phyloP scores from a whole-genome alignment of 1,140 invertebrate genomes.

The Rhizoglyphus robini region DNA sequence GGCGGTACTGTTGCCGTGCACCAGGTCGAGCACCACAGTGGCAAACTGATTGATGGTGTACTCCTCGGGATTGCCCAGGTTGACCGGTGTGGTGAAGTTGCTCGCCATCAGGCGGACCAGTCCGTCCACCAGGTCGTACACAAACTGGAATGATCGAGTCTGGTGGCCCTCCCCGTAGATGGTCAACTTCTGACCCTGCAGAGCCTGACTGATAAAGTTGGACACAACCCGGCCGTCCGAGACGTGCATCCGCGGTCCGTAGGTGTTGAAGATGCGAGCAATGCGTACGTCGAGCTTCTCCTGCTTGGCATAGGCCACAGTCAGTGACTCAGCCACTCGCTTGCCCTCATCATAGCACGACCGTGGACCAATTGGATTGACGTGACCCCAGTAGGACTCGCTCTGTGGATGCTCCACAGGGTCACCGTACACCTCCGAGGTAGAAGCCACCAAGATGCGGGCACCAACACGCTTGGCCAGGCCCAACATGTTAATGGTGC shows the following conservation, averaged over 20 bases:
- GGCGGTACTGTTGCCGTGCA: constrained; percentile 32
- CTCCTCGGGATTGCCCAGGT: constrained; percentile 96
- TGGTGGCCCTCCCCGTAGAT: constrained; percentile 92
- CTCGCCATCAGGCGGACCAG: constrained; percentile 82
- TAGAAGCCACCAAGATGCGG: constrained; percentile 86
- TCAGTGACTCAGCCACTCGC: constrained; percentile 86
- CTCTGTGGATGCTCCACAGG: constrained; percentile 90
- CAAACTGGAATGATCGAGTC: constrained; percentile 95
- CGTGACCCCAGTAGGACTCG: constrained; percentile 95
- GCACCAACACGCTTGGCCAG: constrained; percentile 86
- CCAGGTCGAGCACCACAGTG: constrained; percentile 62
- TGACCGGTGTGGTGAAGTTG: constrained; percentile 83
- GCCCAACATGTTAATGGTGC: constrained; percentile 96
- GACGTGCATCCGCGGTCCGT: constrained; percentile 98
- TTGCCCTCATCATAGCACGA: constrained; percentile 99
- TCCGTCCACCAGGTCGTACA: constrained; percentile 91
- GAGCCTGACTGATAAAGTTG: constrained; percentile 93
- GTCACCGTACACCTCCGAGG: constrained; percentile 96
- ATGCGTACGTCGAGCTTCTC: constrained; percentile 87
- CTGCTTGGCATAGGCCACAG: constrained; percentile 92
- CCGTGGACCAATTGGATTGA: constrained; percentile 85
- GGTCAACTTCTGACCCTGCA: constrained; percentile 87
- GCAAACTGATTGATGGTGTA: constrained; percentile 95
- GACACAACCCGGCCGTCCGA: constrained; percentile 97
- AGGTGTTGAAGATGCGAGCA: constrained; percentile 97